These are phyloP conservation scores for Brachyptera putata DNA, from an alignment of 2,888 invertebrate genomes.

Conservation along the genomic window DNA sequence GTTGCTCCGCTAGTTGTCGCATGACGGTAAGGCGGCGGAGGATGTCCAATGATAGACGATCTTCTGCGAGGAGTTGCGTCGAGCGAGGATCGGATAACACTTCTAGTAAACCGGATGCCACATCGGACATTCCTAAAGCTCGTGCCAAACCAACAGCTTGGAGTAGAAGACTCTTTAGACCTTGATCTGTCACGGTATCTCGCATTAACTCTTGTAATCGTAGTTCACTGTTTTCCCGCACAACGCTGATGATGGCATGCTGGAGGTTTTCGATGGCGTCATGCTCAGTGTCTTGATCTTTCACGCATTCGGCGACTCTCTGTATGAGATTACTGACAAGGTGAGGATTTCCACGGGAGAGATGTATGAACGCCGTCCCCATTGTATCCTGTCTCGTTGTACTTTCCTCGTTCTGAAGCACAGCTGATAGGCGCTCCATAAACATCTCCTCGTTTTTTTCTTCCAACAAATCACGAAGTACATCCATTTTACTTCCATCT, in stretches of 20 bases:
- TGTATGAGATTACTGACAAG: slow-evolving; percentile 57
- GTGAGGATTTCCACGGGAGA: slow-evolving; percentile 57
- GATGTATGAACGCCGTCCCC: slow-evolving; percentile 61
- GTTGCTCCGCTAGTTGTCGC: slow-evolving; percentile 63
- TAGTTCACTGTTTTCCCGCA: slow-evolving; percentile 58
- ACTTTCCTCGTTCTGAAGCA: slow-evolving; percentile 43
- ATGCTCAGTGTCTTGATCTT: slow-evolving; percentile 57
- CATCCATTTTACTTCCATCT: slow-evolving; percentile 54
- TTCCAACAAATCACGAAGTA: slow-evolving; percentile 45
- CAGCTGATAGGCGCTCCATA: slow-evolving; percentile 58
- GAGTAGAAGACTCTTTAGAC: slow-evolving; percentile 48
- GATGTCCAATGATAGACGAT: slow-evolving; percentile 59
- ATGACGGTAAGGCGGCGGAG: slow-evolving; percentile 66
- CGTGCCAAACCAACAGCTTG: slow-evolving; percentile 67
- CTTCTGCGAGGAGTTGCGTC: slow-evolving; percentile 53
- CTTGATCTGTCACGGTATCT: slow-evolving; percentile 37
- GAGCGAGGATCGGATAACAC: slow-evolving; percentile 54
- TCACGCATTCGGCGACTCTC: slow-evolving; percentile 58
- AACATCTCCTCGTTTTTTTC: slow-evolving; percentile 53
- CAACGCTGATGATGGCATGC: slow-evolving; percentile 61
- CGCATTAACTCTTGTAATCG: slow-evolving; percentile 52
- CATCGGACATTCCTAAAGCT: slow-evolving; percentile 62
- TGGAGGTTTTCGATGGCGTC: slow-evolving; percentile 62
- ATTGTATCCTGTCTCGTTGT: slow-evolving; percentile 52
- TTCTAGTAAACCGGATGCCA: slow-evolving; percentile 54